phyloP scores from a whole-genome alignment of 2,797 vertebrate genomes.

The Arnoldichthys spilopterus region DNA sequence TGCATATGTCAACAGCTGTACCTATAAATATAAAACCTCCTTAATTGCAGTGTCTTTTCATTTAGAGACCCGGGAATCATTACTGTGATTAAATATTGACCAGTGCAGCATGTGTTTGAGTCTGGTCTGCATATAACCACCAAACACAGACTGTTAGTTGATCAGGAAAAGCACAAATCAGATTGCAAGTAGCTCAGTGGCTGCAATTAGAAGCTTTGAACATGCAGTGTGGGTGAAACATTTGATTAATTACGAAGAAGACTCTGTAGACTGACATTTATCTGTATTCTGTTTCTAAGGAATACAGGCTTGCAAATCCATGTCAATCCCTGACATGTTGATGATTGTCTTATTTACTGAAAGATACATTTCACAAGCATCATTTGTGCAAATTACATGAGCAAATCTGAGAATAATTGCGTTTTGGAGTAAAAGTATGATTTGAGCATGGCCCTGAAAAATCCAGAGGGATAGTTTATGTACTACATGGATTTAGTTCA shows the following conservation, averaged over 20 bases:
- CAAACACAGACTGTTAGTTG: not conserved
- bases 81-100: constrained; percentile 18
- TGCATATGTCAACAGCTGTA: not conserved
- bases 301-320: not conserved
- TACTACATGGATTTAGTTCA: too few species aligned
- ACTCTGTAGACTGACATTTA: constrained; percentile 66
- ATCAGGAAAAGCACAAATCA: constrained; percentile 11
- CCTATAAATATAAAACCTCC: not conserved
- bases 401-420: too few species aligned
- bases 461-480: too few species aligned
- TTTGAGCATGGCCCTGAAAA: too few species aligned
- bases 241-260: constrained; percentile 78
- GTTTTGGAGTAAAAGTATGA: too few species aligned
- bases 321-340: too few species aligned
- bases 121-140: constrained; percentile 5
- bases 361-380: too few species aligned
- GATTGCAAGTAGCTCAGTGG: constrained; percentile 5
- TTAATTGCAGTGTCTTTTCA: not conserved
- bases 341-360: too few species aligned
- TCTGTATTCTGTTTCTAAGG: constrained; percentile 35
- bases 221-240: constrained; percentile 71
- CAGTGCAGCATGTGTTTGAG: constrained; percentile 6
- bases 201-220: constrained; percentile 62
- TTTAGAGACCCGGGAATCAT: not conserved
- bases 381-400: too few species aligned